Percentiles rank a stretch among this genome's conserved stretches.
phyloP scores from a whole-genome alignment of 2,888 invertebrate genomes.

The Gerris lacustris region DNA sequence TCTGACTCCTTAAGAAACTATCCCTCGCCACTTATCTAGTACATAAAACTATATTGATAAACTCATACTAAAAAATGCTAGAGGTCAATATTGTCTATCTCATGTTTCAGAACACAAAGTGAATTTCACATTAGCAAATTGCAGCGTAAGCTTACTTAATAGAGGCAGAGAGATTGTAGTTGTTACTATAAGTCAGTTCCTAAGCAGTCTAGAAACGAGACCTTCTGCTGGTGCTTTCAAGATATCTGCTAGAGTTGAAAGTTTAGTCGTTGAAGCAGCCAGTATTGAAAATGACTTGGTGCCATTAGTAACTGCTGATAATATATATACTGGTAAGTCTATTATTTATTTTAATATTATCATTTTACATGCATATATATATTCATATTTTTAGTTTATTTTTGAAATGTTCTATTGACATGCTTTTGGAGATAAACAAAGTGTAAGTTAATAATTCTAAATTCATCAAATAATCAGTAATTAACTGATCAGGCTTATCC shows the following conservation, averaged over 20 bases:
- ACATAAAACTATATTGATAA: too few relatives aligned
- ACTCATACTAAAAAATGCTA: too few relatives aligned
- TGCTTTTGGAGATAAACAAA: not conserved
- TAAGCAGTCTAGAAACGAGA: constrained; percentile 54
- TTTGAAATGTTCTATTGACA: not conserved
- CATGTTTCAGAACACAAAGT: constrained; percentile 53
- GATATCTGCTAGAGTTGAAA: constrained; percentile 57
- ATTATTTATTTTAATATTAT: not conserved
- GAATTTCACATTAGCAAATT: constrained; percentile 61
- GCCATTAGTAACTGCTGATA: constrained; percentile 54
- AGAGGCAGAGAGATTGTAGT: constrained; percentile 58
- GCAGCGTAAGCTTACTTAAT: constrained; percentile 54
- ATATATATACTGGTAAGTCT: constrained; percentile 30
- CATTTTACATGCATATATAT: not conserved
- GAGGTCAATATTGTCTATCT: too few relatives aligned
- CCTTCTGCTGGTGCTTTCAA: constrained; percentile 55
- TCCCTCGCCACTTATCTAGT: too few relatives aligned
- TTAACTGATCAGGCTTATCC: too few relatives aligned
- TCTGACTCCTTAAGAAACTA: not conserved
- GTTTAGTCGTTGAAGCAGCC: constrained; percentile 61
- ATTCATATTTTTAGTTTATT: not conserved
- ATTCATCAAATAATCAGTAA: too few relatives aligned
- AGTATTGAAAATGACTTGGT: constrained; percentile 59
- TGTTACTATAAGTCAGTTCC: constrained; percentile 57
- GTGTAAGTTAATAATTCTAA: too few relatives aligned